Base-by-base conservation (phyloP, 2,113 vertebrate genomes). In the Etia nguti region DNA sequence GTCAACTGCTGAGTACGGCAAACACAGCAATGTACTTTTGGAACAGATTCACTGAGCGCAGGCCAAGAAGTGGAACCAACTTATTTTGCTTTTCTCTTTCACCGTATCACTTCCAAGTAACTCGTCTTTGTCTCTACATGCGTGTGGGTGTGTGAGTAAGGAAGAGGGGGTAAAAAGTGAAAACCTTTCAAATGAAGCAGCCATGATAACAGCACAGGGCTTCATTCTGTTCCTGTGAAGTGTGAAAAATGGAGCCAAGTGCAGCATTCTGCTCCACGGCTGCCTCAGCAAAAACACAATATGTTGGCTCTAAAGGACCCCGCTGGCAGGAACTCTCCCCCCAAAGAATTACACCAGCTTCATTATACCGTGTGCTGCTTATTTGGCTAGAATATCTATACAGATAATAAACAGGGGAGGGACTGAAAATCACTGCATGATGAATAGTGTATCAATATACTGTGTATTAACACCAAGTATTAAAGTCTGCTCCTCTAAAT, bases 251-350 rank as follows among this genome's bases (percentile, higher is more conserved):
- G 11, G 82, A 92, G 93, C 93, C 93, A 92, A 92, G 89, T 60
- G 54, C 92, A 90, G 93, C 91, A 79, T 84, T 92, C 92, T 88
- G 93, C 92, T 89, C 82, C 83, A 38, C 34, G 91, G 91, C 94
- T 94, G 92, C 88, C 92, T 95, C 95, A 94, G 93, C 94, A 95
- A 94, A 94, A 94, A 92, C 88, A 94, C 93, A 95, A 94, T 93
- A 95, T 95, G 93, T 93, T 93, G 91, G 91, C 93, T 85, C 89
- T 70, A 12, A 84, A 83, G 88, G 90, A 52, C 54, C 68, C 20
- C 2, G 34, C 89, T 88, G 88, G 89, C 90, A 92, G 81, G 75
- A 91, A 79, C 93, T 85, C 92, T 83, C 88, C 41, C 85, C 90
- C 82, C 81, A 41, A 84, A 88, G 38, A 92, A 86, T 84, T 93